Evolutionary conservation across 1,140 invertebrate species (phyloP), one percentile per base, ranked within the genome.

Genomic region (Neodiprion pinetum): DNA sequence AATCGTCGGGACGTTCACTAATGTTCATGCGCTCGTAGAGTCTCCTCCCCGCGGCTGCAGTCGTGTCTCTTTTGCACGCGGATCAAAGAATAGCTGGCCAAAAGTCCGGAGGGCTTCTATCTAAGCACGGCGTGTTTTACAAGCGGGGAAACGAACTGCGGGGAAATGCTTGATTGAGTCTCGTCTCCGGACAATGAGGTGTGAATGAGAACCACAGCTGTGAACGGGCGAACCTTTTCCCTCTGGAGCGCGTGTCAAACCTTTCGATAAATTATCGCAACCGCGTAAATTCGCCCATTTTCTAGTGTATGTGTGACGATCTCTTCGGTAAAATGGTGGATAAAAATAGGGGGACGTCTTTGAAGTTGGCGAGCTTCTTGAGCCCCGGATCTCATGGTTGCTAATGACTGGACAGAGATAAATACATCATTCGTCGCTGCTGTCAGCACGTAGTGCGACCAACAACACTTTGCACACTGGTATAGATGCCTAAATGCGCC

Each of bases 331-430:
- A 61, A 40, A 61, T 8, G 11, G 11, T 5, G 53, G 11, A 61
- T 61, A 61, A 61, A 61, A 61, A 61, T 61, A 61, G 53, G 11
- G 53, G 11, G 28, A 40, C n/a, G n/a, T 61, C 53, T 61, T 61
- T 17, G 53, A 61, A 61, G 53, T 61, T 61, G 53, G 53, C 53
- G 53, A 61, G 53, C 53, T 14, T 4, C 53, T 61, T 14, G 53
- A 61, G 53, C n/a, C 53, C 53, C 53, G 8, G 53, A 61, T 9
- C n/a, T 61, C n/a, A 40, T 40, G 11, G 53, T 61, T 61, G 53
- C 53, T 61, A 61, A 61, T 61, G 53, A 61, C 53, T 61, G 53
- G 53, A 61, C 53, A 17, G 53, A 61, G 53, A 61, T 61, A 61
- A 61, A 17, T 61, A 61, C 53, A 61, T 61, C 53, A 61, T 61